Percentiles rank a stretch among this genome's conserved stretches.
These are phyloP conservation scores for Actinia equina DNA, from an alignment of 64 coral and sea anemone genomes.

Conservation along the genomic window DNA sequence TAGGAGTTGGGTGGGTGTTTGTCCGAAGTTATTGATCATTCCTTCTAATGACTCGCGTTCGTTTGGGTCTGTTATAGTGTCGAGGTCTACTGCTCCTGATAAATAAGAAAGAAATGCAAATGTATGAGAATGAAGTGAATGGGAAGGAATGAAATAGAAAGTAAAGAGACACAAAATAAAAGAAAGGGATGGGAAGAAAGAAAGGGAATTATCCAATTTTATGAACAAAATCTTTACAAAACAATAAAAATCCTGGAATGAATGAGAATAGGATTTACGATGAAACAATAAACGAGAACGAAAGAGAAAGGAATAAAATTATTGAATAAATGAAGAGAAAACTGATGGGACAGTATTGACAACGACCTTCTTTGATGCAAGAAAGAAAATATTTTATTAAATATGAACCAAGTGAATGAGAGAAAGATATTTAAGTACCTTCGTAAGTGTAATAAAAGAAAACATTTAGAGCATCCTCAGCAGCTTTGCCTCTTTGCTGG, in stretches of 20 bases:
- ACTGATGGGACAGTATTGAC: too few relatives aligned
- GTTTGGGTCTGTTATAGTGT: slow-evolving; percentile 73
- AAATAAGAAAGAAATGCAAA: neutral
- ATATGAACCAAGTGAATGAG: too few relatives aligned
- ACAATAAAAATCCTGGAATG: neutral
- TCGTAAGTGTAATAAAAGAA: slow-evolving; percentile 93
- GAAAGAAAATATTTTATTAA: too few relatives aligned
- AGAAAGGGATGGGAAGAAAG: too few relatives aligned
- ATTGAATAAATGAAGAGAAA: neutral
- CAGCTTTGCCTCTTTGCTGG: slow-evolving; percentile 80
- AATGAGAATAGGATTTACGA: neutral
- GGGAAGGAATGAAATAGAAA: neutral
- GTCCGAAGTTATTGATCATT: slow-evolving; percentile 99
- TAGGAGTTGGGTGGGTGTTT: slow-evolving; percentile 85
- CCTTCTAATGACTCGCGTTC: slow-evolving; percentile 68
- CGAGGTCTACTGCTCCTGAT: slow-evolving; percentile 91
- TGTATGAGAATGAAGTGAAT: neutral
- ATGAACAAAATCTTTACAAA: too few relatives aligned
- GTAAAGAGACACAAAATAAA: too few relatives aligned
- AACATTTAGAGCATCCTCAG: slow-evolving; percentile 85
- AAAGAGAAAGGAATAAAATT: neutral
- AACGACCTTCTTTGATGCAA: too few relatives aligned
- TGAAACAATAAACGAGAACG: neutral
- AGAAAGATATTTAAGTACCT: too few relatives aligned
- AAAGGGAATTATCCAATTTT: too few relatives aligned